Conservation (phyloP, 2,113 vertebrate species). For the Odocoileus hemionus region DNA sequence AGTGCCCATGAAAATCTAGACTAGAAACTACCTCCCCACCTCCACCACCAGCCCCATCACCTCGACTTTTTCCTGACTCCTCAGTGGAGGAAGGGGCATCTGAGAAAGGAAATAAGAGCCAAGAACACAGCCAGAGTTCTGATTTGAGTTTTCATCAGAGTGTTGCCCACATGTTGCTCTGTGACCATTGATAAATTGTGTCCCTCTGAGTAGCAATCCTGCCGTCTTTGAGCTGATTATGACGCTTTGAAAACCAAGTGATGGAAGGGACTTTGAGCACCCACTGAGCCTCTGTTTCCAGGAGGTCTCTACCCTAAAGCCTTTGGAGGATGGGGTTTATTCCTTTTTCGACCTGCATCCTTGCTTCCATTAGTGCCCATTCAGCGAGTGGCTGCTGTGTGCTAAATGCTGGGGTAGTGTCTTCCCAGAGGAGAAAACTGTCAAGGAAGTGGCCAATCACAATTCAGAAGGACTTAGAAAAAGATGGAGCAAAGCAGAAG, state of each 20-base stretch:
- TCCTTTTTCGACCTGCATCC: not conserved
- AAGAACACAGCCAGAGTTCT: not conserved
- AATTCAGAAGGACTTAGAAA: not conserved
- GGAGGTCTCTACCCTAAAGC: not conserved
- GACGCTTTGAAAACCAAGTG: not conserved
- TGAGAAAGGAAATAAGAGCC: not conserved
- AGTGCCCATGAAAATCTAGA: conserved; percentile 34
- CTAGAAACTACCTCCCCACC: not conserved
- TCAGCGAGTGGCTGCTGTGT: not conserved
- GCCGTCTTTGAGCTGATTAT: not conserved
- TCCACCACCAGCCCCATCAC: fast-evolving
- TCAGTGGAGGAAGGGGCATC: not conserved
- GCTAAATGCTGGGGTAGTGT: not conserved
- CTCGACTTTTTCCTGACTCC: not conserved
- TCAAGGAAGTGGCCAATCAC: too few species aligned
- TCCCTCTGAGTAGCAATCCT: not conserved
- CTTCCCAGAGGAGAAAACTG: not conserved
- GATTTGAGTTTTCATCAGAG: fast-evolving
- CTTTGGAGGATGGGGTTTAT: not conserved
- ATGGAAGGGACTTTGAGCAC: not conserved
- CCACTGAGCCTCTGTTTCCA: not conserved
- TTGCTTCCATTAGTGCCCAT: not conserved
- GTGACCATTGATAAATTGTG: not conserved
- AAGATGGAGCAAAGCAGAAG: not conserved
- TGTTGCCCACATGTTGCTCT: not conserved